Percentiles rank a stretch among this genome's conserved stretches.
Conservation (phyloP, 2,797 vertebrate genomes). For the Hoplostethus atlanticus region DNA sequence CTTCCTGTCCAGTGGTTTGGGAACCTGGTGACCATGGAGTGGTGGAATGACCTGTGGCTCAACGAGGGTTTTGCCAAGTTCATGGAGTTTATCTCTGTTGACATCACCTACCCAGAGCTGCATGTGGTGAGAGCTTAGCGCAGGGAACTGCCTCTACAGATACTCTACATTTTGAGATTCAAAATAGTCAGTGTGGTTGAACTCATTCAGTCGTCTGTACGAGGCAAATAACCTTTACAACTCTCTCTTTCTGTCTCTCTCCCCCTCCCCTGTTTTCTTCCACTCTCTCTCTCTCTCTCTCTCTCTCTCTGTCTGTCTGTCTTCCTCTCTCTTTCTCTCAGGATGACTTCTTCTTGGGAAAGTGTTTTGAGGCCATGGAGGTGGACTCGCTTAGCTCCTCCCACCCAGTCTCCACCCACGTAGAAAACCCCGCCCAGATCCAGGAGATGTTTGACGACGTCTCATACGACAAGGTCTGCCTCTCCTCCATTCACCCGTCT, state of each 20-base stretch:
- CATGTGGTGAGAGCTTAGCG: conserved; percentile 86
- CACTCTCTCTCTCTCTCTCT: not conserved
- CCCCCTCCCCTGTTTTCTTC: too few species aligned
- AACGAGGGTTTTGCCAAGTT: conserved; percentile 97
- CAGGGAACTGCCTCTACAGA: not conserved
- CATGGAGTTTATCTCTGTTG: conserved; percentile 93
- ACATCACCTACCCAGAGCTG: conserved; percentile 90
- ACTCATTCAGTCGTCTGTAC: too few species aligned
- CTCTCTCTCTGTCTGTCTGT: not conserved
- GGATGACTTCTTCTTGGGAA: conserved; percentile 90
- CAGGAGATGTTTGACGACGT: conserved; percentile 94
- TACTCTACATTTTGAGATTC: too few species aligned
- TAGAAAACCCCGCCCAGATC: conserved; percentile 92
- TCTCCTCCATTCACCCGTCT: not conserved
- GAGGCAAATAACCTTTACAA: too few species aligned
- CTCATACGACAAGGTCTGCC: conserved; percentile 93
- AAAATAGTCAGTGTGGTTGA: too few species aligned
- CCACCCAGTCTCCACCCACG: conserved; percentile 90
- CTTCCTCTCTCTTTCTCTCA: conserved; percentile 50
- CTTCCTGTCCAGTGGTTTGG: conserved; percentile 91
- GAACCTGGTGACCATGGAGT: conserved; percentile 97
- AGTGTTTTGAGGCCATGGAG: conserved; percentile 92
- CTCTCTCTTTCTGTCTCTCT: not conserved
- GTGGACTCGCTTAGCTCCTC: conserved; percentile 92
- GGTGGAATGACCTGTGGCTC: conserved; percentile 98